A percentile compares a stretch with the other conserved stretches of the same genome.
phyloP scores from a whole-genome alignment of 2,888 invertebrate genomes.

The Lycocerus yunnanus region DNA sequence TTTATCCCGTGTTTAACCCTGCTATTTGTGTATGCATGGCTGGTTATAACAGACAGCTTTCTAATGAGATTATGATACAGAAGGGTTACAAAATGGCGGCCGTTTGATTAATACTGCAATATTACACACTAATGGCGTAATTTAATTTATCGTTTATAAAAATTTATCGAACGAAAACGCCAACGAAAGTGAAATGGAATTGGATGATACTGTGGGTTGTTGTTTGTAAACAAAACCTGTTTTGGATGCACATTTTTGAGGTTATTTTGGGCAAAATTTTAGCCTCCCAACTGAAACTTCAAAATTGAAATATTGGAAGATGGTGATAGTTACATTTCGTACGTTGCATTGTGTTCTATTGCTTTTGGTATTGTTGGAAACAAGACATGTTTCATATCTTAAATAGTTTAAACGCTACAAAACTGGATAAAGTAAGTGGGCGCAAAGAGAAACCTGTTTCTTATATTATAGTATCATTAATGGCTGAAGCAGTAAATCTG shows the following conservation, averaged over 20 bases:
- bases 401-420: conserved; percentile 32
- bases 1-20: conserved; percentile 39
- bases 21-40: conserved; percentile 52
- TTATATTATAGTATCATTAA: conserved; percentile 37
- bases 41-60: conserved; percentile 54
- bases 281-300: not conserved
- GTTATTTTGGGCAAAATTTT: not conserved
- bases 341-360: not conserved
- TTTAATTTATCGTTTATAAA: conserved; percentile 9
- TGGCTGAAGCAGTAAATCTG: conserved; percentile 37
- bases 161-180: not conserved
- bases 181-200: not conserved
- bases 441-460: conserved; percentile 36
- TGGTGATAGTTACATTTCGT: not conserved
- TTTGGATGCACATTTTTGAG: not conserved
- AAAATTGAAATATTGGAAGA: not conserved
- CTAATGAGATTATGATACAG: conserved; percentile 58
- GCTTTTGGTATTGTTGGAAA: conserved; percentile 7
- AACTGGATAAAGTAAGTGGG: conserved; percentile 35
- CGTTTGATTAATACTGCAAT: conserved; percentile 42
- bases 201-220: not conserved
- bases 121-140: conserved; percentile 36
- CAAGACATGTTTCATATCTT: conserved; percentile 23
- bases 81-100: conserved; percentile 56
- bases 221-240: conserved; percentile 18